Conservation (phyloP, 2,888 invertebrate species). For the Amiota communis region DNA sequence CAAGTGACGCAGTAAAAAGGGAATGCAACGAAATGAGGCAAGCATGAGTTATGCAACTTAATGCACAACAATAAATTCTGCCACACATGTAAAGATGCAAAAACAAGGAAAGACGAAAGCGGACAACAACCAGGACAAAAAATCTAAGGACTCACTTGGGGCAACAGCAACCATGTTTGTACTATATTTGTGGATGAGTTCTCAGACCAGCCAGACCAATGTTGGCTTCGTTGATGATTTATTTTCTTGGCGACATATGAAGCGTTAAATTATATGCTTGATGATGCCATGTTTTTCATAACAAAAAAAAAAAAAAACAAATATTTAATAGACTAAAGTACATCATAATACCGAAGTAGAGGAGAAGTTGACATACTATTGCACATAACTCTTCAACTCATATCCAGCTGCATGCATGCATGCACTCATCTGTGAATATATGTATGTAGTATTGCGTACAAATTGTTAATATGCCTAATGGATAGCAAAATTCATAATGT, state of each 20-base stretch:
- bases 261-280: slow-evolving; percentile 51
- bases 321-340: background rate
- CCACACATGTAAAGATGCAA: slow-evolving; percentile 51
- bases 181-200: slow-evolving; percentile 7
- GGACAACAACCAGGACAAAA: background rate
- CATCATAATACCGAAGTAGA: too few relatives aligned
- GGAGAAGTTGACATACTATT: too few relatives aligned
- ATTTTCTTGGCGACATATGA: slow-evolving; percentile 40
- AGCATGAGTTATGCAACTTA: slow-evolving; percentile 52
- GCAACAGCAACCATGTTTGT: slow-evolving; percentile 20
- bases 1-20: slow-evolving; percentile 4
- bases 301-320: background rate
- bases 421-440: slow-evolving; percentile 37
- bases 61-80: slow-evolving; percentile 66
- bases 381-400: too few relatives aligned
- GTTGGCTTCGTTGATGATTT: slow-evolving; percentile 51
- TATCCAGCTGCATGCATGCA: slow-evolving; percentile 18
- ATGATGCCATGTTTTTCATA: slow-evolving; percentile 3
- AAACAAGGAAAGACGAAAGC: background rate
- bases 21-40: slow-evolving; percentile 23
- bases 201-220: background rate
- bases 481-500: slow-evolving; percentile 65
- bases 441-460: too few relatives aligned
- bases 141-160: too few relatives aligned
- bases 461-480: slow-evolving; percentile 59